Base-by-base conservation (phyloP, 2,113 vertebrate genomes). In the Antechinus flavipes region DNA sequence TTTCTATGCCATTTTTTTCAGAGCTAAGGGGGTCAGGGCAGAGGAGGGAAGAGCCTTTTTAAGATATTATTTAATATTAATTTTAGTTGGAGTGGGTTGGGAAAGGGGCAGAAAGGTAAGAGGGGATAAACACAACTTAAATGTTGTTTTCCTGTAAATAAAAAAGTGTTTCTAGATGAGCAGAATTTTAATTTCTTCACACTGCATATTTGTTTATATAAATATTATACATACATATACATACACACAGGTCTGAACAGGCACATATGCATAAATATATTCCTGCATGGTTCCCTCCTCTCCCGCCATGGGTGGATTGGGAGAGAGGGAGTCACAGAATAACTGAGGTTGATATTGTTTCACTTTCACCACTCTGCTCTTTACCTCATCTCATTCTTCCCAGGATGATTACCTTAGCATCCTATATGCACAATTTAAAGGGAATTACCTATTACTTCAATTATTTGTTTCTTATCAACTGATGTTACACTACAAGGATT, bases 401-500 rank as follows among this genome's bases (percentile, higher is more conserved):
- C 56, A 91, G 97, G 97, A 98, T 97, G 96, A 98, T 98, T 98
- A 97, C 97, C 96, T 98, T 96, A 95, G 97, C 93, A 0, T 91
- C 98, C 98, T 98, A 96, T 97, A 95, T 55, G 98, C 96, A 95
- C 97, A 95, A 98, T 98, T 98, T 98, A 98, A 98, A 98, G 98
- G 98, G 98, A 98, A 99, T 98, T 99, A 98, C 98, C 99, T 99
- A 98, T 98, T 97, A 98, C 98, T 98, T 98, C 98, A 98, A 99
- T 99, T 99, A 99, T 99, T 99, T 98, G 98, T 98, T 98, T 99
- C 98, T 99, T 99, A 99, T 99, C 99, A 99, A 98, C 98, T 98
- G 99, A 99, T 99, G 99, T 99, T 99, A 99, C 99, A 99, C 99
- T 99, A 99, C 99, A 99, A 99, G 99, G 99, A 99, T 99, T 99